A percentile compares a stretch with the other conserved stretches of the same genome.
Evolutionary conservation across 2,888 invertebrate genomes (phyloP).

Genomic region (Campoplex capitator): DNA sequence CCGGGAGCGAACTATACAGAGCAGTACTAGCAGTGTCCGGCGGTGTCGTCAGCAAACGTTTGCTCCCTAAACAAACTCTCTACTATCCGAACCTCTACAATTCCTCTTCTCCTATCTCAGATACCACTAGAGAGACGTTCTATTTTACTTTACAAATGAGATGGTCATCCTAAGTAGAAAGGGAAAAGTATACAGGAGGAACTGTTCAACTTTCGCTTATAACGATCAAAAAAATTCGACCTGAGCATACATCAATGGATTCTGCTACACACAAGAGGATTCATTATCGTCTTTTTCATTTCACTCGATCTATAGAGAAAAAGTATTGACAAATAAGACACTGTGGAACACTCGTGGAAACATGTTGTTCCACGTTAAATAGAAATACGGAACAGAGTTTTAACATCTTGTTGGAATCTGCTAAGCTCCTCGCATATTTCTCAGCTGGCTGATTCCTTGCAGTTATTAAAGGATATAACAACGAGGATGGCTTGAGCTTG

Average conservation of each 20-base stretch:
- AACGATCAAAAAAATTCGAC: conserved; percentile 23
- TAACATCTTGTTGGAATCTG: conserved; percentile 17
- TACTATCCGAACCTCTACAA: conserved; percentile 74
- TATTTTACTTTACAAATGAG: conserved; percentile 82
- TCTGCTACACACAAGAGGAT: not conserved
- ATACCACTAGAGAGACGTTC: conserved; percentile 76
- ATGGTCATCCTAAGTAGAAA: conserved; percentile 79
- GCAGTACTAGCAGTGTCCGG: conserved; percentile 83
- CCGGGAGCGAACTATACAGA: conserved; percentile 78
- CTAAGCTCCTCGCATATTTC: conserved; percentile 46
- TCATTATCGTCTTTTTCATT: not conserved
- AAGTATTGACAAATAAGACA: not conserved
- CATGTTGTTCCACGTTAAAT: not conserved
- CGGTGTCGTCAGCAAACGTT: conserved; percentile 85
- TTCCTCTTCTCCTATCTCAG: conserved; percentile 65
- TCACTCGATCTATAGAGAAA: conserved; percentile 1
- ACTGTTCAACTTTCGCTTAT: conserved; percentile 71
- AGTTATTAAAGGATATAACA: conserved; percentile 58
- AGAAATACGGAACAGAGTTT: not conserved
- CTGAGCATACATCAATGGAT: not conserved
- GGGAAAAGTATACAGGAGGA: conserved; percentile 69
- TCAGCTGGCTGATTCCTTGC: conserved; percentile 60
- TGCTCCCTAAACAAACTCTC: conserved; percentile 84
- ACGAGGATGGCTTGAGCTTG: conserved; percentile 35
- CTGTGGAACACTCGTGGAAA: not conserved